These are phyloP conservation scores for Rhinogobio ventralis DNA, from an alignment of 2,797 vertebrate species.

Conservation along the genomic window DNA sequence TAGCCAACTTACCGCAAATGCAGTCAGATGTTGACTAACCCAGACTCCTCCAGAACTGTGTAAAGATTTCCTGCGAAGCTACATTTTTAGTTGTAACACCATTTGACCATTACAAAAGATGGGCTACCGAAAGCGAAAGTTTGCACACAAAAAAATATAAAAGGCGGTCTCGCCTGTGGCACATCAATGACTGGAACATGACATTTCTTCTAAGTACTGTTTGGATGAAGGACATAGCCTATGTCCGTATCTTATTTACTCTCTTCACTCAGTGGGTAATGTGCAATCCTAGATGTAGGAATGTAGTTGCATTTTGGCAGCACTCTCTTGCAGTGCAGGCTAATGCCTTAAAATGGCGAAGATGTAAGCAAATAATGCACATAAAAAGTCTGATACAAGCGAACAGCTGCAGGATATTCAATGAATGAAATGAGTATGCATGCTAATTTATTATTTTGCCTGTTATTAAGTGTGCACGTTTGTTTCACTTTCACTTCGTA, in stretches of 20 bases:
- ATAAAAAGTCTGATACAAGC: neutral
- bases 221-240: neutral
- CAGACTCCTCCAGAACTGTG: conserved; percentile 1
- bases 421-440: neutral
- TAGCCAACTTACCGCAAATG: conserved; percentile 30
- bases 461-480: neutral
- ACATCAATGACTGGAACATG: neutral
- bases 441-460: neutral
- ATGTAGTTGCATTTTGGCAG: neutral
- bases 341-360: neutral
- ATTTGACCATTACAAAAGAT: neutral
- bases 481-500: conserved; percentile 54
- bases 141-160: too few relatives aligned
- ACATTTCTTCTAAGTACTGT: neutral
- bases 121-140: conserved; percentile 53
- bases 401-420: neutral
- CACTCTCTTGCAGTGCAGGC: neutral
- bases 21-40: neutral
- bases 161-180: neutral
- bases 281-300: neutral
- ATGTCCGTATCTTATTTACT: neutral
- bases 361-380: neutral
- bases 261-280: too few relatives aligned
- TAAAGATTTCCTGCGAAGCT: neutral
- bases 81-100: neutral